Percentiles rank a stretch among this genome's conserved stretches.
Conservation (phyloP, 1,140 invertebrate species). For the Tenebrio molitor region DNA sequence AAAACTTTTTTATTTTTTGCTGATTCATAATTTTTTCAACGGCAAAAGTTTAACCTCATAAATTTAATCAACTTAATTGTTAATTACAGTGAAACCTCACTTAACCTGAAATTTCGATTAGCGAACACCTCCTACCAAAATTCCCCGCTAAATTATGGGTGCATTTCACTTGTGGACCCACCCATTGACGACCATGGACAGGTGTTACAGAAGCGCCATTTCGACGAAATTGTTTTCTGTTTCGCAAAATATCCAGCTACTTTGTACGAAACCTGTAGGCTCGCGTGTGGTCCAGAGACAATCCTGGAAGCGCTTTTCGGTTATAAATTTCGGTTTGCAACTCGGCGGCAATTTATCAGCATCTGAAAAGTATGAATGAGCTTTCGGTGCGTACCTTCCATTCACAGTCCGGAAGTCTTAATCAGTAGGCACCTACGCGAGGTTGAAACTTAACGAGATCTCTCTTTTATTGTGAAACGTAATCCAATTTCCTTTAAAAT, state of each 20-base stretch:
- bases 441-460: slow-evolving; percentile 1
- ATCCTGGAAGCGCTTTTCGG: no score
- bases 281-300: no score
- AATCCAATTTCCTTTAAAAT: slow-evolving; percentile 5
- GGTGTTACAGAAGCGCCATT: slow-evolving; percentile 28
- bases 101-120: slow-evolving; percentile 36
- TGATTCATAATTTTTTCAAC: background rate
- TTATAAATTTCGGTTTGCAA: no score
- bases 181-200: slow-evolving; percentile 16
- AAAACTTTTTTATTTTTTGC: background rate
- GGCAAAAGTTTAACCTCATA: background rate
- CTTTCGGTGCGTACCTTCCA: slow-evolving; percentile 15
- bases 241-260: no score
- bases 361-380: slow-evolving; percentile 20
- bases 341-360: slow-evolving; percentile 1
- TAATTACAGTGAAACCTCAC: slow-evolving; percentile 32
- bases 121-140: slow-evolving; percentile 26
- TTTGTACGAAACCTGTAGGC: no score
- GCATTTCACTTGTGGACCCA: slow-evolving; percentile 32
- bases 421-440: slow-evolving; percentile 4
- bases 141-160: slow-evolving; percentile 27
- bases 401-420: background rate
- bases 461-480: background rate
- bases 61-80: slow-evolving; percentile 23
- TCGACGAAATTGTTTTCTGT: slow-evolving; percentile 7